Conservation (phyloP, 2,888 invertebrate species). For the Aleiodes alternator region DNA sequence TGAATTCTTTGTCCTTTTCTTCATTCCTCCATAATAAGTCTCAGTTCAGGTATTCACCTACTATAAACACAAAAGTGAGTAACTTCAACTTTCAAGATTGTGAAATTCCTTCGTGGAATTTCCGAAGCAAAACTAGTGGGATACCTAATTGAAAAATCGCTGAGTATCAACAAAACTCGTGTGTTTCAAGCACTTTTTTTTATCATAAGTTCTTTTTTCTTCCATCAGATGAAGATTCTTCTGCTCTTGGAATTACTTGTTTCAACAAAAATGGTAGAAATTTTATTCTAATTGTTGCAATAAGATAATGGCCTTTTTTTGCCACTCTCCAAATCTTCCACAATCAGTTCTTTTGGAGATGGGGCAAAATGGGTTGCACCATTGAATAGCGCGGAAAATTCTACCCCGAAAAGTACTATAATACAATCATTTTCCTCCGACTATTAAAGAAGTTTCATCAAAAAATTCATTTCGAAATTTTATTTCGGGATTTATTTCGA, state of each 20-base stretch:
- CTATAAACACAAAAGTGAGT: constrained; percentile 42
- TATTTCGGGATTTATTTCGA: background rate
- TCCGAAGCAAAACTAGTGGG: constrained; percentile 41
- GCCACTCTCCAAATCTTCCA: background rate
- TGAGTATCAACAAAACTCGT: constrained; percentile 29
- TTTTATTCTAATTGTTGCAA: constrained; percentile 16
- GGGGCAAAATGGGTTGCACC: too few relatives aligned
- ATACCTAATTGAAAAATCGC: constrained; percentile 47
- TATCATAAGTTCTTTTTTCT: constrained; percentile 1
- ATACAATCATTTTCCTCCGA: background rate
- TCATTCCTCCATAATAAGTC: constrained; percentile 31
- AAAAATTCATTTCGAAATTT: background rate
- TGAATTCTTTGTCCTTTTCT: constrained; percentile 12
- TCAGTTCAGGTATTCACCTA: constrained; percentile 42
- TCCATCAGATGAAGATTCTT: background rate
- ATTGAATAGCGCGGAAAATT: too few relatives aligned
- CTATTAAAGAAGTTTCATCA: background rate
- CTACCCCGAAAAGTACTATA: background rate
- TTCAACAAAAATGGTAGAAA: constrained; percentile 7
- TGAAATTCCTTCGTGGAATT: constrained; percentile 41
- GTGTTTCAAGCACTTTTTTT: constrained; percentile 12
- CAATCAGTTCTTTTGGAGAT: constrained; percentile 10
- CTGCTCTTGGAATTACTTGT: constrained; percentile 9
- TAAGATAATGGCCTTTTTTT: constrained; percentile 19
- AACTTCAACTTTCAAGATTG: constrained; percentile 10